phyloP scores from a whole-genome alignment of 2,797 vertebrate genomes.

The Anguilla pacifica region DNA sequence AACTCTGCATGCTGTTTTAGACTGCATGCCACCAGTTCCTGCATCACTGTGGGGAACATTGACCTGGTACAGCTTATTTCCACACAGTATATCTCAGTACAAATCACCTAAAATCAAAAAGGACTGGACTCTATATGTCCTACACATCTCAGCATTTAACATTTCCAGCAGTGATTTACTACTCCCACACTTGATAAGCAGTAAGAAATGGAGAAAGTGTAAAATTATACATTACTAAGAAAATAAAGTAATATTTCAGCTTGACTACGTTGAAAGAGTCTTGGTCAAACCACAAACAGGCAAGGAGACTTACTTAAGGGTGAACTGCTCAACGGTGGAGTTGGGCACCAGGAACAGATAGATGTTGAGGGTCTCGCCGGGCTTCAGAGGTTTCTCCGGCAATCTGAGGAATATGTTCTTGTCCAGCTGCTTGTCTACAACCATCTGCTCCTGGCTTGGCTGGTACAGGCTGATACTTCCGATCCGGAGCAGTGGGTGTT shows the following conservation, averaged over 20 bases:
- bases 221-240: not conserved
- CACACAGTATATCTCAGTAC: not conserved
- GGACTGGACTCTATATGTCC: not conserved
- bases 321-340: conserved; percentile 92
- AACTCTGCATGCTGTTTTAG: not conserved
- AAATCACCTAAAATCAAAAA: not conserved
- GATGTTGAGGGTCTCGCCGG: conserved; percentile 88
- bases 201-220: not conserved
- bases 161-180: not conserved
- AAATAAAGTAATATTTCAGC: not conserved
- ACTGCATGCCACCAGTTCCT: not conserved
- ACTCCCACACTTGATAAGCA: not conserved
- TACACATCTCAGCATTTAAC: not conserved
- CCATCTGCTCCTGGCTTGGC: conserved; percentile 74
- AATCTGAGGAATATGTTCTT: conserved; percentile 90
- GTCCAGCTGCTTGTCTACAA: conserved; percentile 90
- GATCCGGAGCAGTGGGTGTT: conserved; percentile 93
- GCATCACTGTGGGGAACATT: not conserved
- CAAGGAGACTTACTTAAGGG: conserved; percentile 82
- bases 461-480: conserved; percentile 94
- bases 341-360: conserved; percentile 88
- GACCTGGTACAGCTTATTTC: not conserved
- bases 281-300: not conserved
- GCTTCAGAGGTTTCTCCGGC: conserved; percentile 87
- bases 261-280: not conserved